phyloP scores from a whole-genome alignment of 2,888 invertebrate species.

The Leptogaster cylindrica region DNA sequence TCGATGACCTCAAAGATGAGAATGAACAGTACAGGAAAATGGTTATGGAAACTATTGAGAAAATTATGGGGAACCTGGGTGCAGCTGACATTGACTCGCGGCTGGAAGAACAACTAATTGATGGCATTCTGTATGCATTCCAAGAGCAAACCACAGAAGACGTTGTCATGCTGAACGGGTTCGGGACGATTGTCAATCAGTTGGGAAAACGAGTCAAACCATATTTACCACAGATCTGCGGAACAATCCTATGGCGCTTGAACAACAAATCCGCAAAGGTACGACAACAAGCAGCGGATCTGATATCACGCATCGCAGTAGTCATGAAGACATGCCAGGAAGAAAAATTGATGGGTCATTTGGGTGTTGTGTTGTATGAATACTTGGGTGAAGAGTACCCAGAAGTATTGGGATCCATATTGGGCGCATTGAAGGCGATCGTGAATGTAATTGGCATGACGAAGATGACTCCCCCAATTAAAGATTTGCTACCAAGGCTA shows the following conservation, averaged over 20 bases:
- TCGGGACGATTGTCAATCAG: constrained; percentile 98
- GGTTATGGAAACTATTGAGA: constrained; percentile 99
- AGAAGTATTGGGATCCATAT: constrained; percentile 96
- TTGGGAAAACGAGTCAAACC: constrained; percentile 97
- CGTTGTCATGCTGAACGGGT: constrained; percentile 99
- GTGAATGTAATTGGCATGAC: constrained; percentile 99
- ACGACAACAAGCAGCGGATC: constrained; percentile 98
- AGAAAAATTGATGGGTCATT: constrained; percentile 99
- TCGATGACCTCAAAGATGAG: constrained; percentile 99
- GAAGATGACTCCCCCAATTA: constrained; percentile 99
- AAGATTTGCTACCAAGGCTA: constrained; percentile 93
- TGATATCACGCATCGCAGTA: constrained; percentile 96
- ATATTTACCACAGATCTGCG: constrained; percentile 98
- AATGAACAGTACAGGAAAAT: constrained; percentile 99
- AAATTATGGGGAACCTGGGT: constrained; percentile 96
- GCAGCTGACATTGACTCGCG: constrained; percentile 98
- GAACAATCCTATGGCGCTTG: constrained; percentile 98
- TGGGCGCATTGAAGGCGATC: constrained; percentile 98
- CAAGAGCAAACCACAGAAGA: constrained; percentile 99
- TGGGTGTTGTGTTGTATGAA: constrained; percentile 98
- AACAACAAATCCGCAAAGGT: constrained; percentile 99
- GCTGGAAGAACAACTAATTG: constrained; percentile 97
- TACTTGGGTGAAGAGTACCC: constrained; percentile 99
- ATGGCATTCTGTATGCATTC: constrained; percentile 98
- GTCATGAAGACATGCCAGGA: constrained; percentile 99